Percentiles rank a stretch among this genome's conserved stretches.
phyloP scores from a whole-genome alignment of 2,797 vertebrate genomes.

The Eremophila alpestris region DNA sequence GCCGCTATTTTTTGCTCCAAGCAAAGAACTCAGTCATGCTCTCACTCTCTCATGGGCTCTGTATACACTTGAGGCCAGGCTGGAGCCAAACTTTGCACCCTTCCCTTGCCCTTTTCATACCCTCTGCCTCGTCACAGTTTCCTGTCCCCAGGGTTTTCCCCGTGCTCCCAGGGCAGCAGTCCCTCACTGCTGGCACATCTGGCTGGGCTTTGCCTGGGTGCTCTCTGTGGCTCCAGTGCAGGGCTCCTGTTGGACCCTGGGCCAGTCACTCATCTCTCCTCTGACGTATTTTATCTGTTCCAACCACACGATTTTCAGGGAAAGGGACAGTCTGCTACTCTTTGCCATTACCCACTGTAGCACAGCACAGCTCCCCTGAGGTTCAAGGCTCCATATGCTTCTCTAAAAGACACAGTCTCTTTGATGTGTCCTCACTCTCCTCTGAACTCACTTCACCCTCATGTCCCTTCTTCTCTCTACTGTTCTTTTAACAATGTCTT shows the following conservation, averaged over 20 bases:
- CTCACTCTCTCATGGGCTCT: background rate
- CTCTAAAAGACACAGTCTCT: background rate
- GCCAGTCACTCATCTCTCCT: background rate
- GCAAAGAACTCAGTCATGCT: conserved; percentile 20
- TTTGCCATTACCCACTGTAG: background rate
- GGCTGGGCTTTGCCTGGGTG: background rate
- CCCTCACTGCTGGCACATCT: background rate
- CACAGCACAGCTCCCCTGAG: background rate
- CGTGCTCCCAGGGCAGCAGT: background rate
- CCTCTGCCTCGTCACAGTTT: background rate
- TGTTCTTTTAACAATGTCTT: background rate
- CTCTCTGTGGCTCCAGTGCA: background rate
- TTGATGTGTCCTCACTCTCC: background rate
- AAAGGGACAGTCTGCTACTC: background rate
- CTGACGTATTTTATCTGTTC: background rate
- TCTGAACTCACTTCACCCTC: background rate
- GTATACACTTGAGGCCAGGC: background rate
- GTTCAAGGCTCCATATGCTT: conserved; percentile 5
- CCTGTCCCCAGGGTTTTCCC: background rate
- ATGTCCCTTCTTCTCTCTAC: background rate
- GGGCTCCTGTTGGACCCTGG: background rate
- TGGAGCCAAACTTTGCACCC: background rate
- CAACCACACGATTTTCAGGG: background rate
- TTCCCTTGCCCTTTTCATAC: background rate
- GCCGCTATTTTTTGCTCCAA: conserved; percentile 14